Evolutionary conservation across 2,797 vertebrate species (phyloP).

Genomic region (Coilia nasus): DNA sequence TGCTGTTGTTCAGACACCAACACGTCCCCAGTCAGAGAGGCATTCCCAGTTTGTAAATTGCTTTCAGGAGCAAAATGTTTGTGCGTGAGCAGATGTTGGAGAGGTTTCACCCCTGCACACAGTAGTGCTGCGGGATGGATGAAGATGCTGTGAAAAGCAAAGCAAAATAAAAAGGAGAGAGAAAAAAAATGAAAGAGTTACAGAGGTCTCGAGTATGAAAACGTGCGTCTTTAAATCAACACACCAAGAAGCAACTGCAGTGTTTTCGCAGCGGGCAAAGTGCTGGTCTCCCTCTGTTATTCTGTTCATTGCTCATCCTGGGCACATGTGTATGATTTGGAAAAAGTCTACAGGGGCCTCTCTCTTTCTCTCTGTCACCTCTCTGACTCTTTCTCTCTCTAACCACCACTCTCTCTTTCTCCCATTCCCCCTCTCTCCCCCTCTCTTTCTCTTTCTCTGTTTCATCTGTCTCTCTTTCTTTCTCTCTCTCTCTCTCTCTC

Average conservation of each 20-base stretch:
- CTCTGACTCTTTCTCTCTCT: background rate
- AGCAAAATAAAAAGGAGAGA: background rate
- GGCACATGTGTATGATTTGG: conserved; percentile 31
- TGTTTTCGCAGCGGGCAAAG: conserved; percentile 44
- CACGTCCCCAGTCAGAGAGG: conserved; percentile 30
- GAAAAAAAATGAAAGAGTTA: conserved; percentile 51
- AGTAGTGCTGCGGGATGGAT: conserved; percentile 13
- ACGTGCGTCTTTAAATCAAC: conserved; percentile 52
- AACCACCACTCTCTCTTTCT: too few species aligned
- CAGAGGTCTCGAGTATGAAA: conserved; percentile 35
- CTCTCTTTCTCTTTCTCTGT: background rate
- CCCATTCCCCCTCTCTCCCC: background rate
- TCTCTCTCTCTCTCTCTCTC: background rate
- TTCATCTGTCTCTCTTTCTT: background rate
- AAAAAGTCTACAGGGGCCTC: conserved; percentile 5
- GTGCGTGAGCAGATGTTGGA: conserved; percentile 39
- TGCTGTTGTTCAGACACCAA: conserved; percentile 47
- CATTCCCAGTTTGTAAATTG: conserved; percentile 44
- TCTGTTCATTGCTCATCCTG: conserved; percentile 40
- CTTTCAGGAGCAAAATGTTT: conserved; percentile 27
- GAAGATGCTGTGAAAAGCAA: background rate
- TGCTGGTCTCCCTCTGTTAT: conserved; percentile 37
- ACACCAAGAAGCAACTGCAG: conserved; percentile 51
- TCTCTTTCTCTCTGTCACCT: background rate
- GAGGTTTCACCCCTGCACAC: conserved; percentile 37